phyloP scores from a whole-genome alignment of 2,797 vertebrate genomes.

The Tenualosa ilisha region DNA sequence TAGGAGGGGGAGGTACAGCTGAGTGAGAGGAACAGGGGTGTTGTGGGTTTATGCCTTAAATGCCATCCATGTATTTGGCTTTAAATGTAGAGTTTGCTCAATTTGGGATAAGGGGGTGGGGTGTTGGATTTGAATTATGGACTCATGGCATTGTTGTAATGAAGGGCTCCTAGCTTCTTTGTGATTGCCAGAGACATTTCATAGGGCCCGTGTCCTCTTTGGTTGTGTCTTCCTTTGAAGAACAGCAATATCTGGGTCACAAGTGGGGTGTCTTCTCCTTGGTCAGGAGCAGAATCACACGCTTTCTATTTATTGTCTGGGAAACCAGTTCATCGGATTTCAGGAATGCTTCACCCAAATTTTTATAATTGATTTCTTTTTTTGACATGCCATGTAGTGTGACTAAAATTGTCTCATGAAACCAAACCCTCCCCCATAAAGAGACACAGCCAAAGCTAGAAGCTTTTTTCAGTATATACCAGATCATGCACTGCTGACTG shows the following conservation, averaged over 20 bases:
- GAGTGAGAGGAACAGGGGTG: too few relatives aligned
- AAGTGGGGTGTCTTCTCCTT: not conserved
- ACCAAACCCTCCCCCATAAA: not conserved
- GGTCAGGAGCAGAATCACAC: not conserved
- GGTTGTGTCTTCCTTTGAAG: not conserved
- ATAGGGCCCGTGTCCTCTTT: not conserved
- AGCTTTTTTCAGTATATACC: not conserved
- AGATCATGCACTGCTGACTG: too few relatives aligned
- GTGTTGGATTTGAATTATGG: not conserved
- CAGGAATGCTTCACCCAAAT: not conserved
- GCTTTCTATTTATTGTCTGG: not conserved
- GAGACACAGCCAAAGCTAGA: not conserved
- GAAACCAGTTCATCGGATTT: not conserved
- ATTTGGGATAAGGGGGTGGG: too few relatives aligned
- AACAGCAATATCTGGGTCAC: not conserved
- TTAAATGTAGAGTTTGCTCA: too few relatives aligned
- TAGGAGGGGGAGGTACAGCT: too few relatives aligned
- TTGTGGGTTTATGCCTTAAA: too few relatives aligned
- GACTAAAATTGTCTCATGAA: not conserved
- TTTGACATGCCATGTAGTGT: not conserved
- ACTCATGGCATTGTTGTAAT: not conserved
- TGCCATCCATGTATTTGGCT: too few relatives aligned
- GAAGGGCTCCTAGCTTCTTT: not conserved
- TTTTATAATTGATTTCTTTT: not conserved
- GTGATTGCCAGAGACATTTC: not conserved